A percentile compares a stretch with the other conserved stretches of the same genome.
Evolutionary conservation across 2,888 invertebrate species (phyloP).

Genomic region (Neelides folsomi): DNA sequence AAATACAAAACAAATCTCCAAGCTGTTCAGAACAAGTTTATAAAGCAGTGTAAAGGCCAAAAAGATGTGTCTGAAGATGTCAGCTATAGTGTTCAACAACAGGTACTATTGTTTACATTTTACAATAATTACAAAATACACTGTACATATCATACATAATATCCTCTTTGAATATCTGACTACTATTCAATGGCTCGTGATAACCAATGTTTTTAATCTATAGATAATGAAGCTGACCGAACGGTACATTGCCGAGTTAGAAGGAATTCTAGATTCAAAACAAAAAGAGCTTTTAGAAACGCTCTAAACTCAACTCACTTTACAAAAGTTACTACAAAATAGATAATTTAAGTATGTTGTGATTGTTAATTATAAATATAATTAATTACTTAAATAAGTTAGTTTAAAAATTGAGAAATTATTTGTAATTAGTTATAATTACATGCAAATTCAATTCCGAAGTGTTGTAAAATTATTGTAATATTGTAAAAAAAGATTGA

Average conservation of each 20-base stretch:
- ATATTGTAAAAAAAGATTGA: no score
- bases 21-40: conserved; percentile 57
- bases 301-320: conserved; percentile 5
- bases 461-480: no score
- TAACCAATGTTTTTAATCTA: conserved; percentile 15
- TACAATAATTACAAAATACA: no score
- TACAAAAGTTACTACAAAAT: no score
- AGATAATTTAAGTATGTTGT: no score
- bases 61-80: conserved; percentile 58
- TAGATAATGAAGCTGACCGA: conserved; percentile 58
- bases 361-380: no score
- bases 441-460: no score
- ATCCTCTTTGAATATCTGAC: not conserved
- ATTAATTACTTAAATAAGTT: no score
- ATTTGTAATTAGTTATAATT: no score
- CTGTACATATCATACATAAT: no score
- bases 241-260: conserved; percentile 51
- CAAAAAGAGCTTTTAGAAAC: conserved; percentile 60
- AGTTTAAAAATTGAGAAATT: no score
- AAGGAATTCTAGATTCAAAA: conserved; percentile 53
- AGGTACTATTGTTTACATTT: no score
- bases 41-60: conserved; percentile 58
- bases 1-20: conserved; percentile 64
- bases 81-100: conserved; percentile 49
- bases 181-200: not conserved